These are phyloP conservation scores for Metalampra italica DNA, from an alignment of 2,888 invertebrate genomes.

Conservation along the genomic window DNA sequence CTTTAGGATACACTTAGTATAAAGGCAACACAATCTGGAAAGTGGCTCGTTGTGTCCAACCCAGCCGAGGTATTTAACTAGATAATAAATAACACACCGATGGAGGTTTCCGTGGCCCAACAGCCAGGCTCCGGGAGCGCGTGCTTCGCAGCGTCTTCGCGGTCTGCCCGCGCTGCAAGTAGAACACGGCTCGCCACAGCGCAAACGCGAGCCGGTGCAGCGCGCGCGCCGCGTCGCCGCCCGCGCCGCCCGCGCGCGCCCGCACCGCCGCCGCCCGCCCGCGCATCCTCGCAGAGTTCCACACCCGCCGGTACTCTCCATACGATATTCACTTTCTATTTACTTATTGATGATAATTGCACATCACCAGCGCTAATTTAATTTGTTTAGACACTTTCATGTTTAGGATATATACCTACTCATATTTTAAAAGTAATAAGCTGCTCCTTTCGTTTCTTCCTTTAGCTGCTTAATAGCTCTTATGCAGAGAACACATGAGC, in stretches of 20 bases:
- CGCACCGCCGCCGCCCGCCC: slow-evolving; percentile 68
- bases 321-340: slow-evolving; percentile 3
- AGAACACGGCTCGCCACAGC: slow-evolving; percentile 85
- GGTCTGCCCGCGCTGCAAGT: slow-evolving; percentile 76
- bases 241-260: slow-evolving; percentile 46
- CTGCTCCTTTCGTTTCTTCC: no score
- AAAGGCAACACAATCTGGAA: no score
- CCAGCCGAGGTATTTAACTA: no score
- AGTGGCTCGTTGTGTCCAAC: no score
- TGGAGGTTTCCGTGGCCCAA: slow-evolving; percentile 20
- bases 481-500: no score
- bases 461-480: no score
- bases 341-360: not conserved
- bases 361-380: not conserved
- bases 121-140: slow-evolving; percentile 40
- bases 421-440: no score
- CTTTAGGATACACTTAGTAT: no score
- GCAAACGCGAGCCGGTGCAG: slow-evolving; percentile 86
- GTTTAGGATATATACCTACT: not conserved
- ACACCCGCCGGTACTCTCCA: slow-evolving; percentile 6
- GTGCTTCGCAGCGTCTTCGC: slow-evolving; percentile 19
- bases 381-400: not conserved
- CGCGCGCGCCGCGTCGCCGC: slow-evolving; percentile 78
- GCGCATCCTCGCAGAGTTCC: slow-evolving; percentile 38
- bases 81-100: slow-evolving; percentile 30